Evolutionary conservation across 2,113 vertebrate genomes (phyloP), one percentile per base, ranked within the genome.

Genomic region (Osmerus mordax): DNA sequence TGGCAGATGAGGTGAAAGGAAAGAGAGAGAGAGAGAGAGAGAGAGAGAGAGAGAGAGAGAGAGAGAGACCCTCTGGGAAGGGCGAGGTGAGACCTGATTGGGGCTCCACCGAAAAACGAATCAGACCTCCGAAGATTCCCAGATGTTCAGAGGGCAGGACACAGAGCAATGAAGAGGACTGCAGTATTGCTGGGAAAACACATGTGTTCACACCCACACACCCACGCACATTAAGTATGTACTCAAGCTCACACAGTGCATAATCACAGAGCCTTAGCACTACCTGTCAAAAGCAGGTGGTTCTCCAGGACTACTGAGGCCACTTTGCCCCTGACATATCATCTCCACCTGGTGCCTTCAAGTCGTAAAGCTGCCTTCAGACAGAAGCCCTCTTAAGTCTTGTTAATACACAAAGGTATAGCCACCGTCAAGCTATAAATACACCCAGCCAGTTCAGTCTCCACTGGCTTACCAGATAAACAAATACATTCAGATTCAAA

Each of bases 1-100:
- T 91, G 88, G 87, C 88, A 88, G 91, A 91, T 89, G 87, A 85
- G 85, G 84, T 72, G 79, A 81, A 78, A 56, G 64, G 83, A 84
- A 16, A 18, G 36, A 23, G 29, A 47, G 47, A 41, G n/a, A 65
- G 56, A 71, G 19, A 58, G 5, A 41, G 7, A 8, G 7, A 41
- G 36, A 41, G 6, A 41, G 36, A 41, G 36, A 41, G 36, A 41
- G 36, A 41, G 7, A 41, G 36, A 76, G 29, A 32, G 29, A 32
- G 65, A 67, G 65, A 68, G 66, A 69, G 58, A 18, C 32, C 32
- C 32, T 32, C 32, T 32, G 6, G 32, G 32, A 2, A 32, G 32
- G 32, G 32, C 32, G 32, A 32, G 32, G 52, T 70, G 63, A 72
- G 72, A 67, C 56, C 74, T 79, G 80, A 71, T 78, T 83, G 75